These are phyloP conservation scores for Blastobasis lacticolella DNA, from an alignment of 2,888 invertebrate species.

Conservation along the genomic window DNA sequence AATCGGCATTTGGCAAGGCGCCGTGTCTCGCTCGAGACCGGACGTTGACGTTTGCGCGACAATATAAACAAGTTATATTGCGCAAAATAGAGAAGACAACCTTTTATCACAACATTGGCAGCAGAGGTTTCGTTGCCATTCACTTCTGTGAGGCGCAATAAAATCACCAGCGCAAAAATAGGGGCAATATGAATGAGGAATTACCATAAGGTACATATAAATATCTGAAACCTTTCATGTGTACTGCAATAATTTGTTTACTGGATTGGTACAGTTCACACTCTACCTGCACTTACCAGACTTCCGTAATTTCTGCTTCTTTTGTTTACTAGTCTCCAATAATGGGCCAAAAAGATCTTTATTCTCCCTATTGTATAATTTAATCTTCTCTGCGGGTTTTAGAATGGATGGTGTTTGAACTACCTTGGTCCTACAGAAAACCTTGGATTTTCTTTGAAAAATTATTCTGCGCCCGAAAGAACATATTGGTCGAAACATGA, in stretches of 20 bases:
- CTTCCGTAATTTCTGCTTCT: conserved; percentile 47
- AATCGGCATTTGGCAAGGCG: conserved; percentile 39
- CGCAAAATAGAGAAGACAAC: not conserved
- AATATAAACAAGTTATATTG: conserved; percentile 24
- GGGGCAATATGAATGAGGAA: not conserved
- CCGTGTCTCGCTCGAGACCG: conserved; percentile 19
- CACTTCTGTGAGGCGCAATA: not conserved
- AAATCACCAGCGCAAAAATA: not conserved
- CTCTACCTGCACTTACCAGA: conserved; percentile 38
- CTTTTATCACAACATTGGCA: not conserved
- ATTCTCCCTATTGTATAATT: conserved; percentile 64
- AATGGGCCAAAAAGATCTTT: conserved; percentile 66
- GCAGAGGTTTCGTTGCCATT: not conserved
- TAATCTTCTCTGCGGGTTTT: conserved; percentile 59
- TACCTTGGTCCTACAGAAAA: conserved; percentile 56
- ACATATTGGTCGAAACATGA: conserved; percentile 52
- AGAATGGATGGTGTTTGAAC: conserved; percentile 54
- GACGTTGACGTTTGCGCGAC: conserved; percentile 23
- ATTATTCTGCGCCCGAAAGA: conserved; percentile 39
- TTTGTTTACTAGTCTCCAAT: conserved; percentile 62
- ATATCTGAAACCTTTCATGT: not conserved
- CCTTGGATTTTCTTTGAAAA: conserved; percentile 35
- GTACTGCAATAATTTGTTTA: too few relatives aligned
- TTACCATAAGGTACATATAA: not conserved
- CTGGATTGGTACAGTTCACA: not conserved